A percentile compares a stretch with the other conserved stretches of the same genome.
Conservation (phyloP, 1,140 invertebrate species). For the Pseudomyrmex gracilis region DNA sequence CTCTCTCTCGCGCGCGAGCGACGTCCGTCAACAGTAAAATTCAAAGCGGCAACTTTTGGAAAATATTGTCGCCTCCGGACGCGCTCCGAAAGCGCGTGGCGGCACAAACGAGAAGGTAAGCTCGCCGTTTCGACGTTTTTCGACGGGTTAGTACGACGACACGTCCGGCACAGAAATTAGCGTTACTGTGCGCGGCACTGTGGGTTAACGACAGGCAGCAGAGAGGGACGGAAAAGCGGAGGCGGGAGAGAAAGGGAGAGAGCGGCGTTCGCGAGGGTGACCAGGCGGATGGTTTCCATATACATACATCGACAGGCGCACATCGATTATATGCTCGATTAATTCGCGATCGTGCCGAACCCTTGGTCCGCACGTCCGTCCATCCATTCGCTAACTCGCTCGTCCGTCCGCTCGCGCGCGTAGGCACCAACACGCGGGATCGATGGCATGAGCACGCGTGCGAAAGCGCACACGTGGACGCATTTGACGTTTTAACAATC, state of each 20-base stretch:
- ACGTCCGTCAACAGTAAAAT: slow-evolving; percentile 60
- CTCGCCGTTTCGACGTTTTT: slow-evolving; percentile 66
- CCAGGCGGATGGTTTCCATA: slow-evolving; percentile 72
- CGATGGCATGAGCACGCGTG: slow-evolving; percentile 59
- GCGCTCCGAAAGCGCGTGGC: slow-evolving; percentile 39
- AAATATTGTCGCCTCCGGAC: slow-evolving; percentile 59
- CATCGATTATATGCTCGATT: slow-evolving; percentile 85
- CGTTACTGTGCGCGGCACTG: slow-evolving; percentile 74
- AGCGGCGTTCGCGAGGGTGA: slow-evolving; percentile 74
- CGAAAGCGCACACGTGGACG: slow-evolving; percentile 27
- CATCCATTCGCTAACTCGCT: slow-evolving; percentile 63
- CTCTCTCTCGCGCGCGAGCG: slow-evolving; percentile 37
- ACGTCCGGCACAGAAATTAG: slow-evolving; percentile 78
- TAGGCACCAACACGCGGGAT: slow-evolving; percentile 65
- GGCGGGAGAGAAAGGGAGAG: slow-evolving; percentile 65
- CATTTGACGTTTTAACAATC: slow-evolving; percentile 38
- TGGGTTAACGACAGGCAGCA: slow-evolving; percentile 77
- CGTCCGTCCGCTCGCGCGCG: slow-evolving; percentile 63
- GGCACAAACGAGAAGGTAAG: slow-evolving; percentile 57
- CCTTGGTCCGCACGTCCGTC: slow-evolving; percentile 72
- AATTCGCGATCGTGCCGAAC: slow-evolving; percentile 80
- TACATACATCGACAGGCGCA: slow-evolving; percentile 78
- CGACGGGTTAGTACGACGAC: slow-evolving; percentile 61
- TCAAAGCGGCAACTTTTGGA: slow-evolving; percentile 61
- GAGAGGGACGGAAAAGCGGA: slow-evolving; percentile 46